phyloP scores from a whole-genome alignment of 2,113 vertebrate species.

The Pelodiscus sinensis region DNA sequence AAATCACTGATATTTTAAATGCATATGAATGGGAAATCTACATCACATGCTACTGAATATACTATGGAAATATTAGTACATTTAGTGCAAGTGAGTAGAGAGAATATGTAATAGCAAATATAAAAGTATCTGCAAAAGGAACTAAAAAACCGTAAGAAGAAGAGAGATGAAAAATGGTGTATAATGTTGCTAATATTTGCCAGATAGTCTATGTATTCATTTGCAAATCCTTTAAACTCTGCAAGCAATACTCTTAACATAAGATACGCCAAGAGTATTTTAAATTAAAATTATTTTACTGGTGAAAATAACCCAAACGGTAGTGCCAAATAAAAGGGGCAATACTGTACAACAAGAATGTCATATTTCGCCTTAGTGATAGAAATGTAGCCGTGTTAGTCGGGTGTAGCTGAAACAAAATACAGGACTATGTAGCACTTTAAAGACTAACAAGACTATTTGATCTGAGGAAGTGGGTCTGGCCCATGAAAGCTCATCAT shows the following conservation, averaged over 20 bases:
- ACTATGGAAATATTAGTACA: neutral
- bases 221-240: neutral
- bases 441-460: too few relatives aligned
- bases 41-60: conserved; percentile 21
- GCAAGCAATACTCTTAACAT: neutral
- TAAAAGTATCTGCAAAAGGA: neutral
- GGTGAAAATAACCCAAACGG: conserved; percentile 29
- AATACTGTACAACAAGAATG: conserved; percentile 46
- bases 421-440: too few relatives aligned
- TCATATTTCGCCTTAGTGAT: too few relatives aligned
- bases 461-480: too few relatives aligned
- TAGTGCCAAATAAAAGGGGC: conserved; percentile 38
- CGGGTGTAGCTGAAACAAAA: too few relatives aligned
- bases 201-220: rapidly evolving
- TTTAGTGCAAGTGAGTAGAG: neutral
- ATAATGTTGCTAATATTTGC: neutral
- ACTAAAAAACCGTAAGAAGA: neutral
- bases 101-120: neutral
- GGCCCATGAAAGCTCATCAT: too few relatives aligned
- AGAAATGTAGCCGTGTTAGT: too few relatives aligned
- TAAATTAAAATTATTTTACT: neutral
- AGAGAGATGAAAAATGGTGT: neutral
- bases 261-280: rapidly evolving
- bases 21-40: neutral
- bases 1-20: conserved; percentile 40